Base-by-base conservation (phyloP, 2,113 vertebrate genomes). In the Rhinoptilus africanus region DNA sequence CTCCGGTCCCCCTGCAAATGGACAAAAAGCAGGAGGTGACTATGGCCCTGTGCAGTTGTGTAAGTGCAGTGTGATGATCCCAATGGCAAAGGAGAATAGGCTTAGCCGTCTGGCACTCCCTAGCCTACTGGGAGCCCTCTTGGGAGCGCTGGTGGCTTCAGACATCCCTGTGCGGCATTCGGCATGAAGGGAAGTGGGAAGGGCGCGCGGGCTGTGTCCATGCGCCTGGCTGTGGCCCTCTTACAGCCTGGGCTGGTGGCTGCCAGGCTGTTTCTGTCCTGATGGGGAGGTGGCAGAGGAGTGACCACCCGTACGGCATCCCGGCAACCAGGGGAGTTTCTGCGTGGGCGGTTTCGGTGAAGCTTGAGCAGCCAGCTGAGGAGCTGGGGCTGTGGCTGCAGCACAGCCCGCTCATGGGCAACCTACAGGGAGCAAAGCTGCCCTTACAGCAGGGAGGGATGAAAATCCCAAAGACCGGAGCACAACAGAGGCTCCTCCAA, bases 121-220 rank as follows among this genome's bases (percentile, higher is more conserved):
- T 43, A 35, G 24, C 24, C 62, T 69, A 23, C 37, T 66, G 54
- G 48, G 30, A 89, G 23, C 43, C 16, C 64, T 48, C 14, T 43
- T 43, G 50, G 50, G 54, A 80, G 28, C 8, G 14, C 1, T 1
- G 1, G 22, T 41, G 28, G 12, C 78, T 69, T 64, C 67, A 68
- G 54, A 53, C 12, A 43, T 56, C 10, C n/a, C 53, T 0, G 3
- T 14, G 21, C 2, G 10, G 22, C 2, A 0, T 62, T 53, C 39
- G 62, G 34, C 56, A 12, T 13, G 19, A 48, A n/a, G 28, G 14
- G 8, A 35, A 7, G n/a, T 3, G 19, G 72, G 64, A 74, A 51
- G 8, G n/a, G 28, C 7, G 32, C 35, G 34, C 0, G 2, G 26
- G 67, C 43, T 10, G 14, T 1, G 9, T 45, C 57, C 2, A 2